A percentile compares a stretch with the other conserved stretches of the same genome.
Evolutionary conservation across 1,140 invertebrate genomes (phyloP).

Genomic region (Nasonia vitripennis): DNA sequence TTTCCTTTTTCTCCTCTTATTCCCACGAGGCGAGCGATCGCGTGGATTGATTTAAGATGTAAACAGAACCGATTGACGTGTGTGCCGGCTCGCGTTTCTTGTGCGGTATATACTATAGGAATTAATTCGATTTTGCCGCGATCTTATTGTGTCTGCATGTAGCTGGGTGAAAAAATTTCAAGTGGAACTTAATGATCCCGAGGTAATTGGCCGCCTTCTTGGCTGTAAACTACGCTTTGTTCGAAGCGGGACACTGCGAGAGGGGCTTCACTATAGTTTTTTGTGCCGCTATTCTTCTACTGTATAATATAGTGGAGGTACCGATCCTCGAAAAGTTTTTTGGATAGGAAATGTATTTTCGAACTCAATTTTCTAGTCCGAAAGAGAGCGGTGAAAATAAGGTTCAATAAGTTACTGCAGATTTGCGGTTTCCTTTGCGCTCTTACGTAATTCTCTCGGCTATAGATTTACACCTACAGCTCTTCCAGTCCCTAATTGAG

Average conservation of each 20-base stretch:
- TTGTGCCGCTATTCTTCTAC: background rate
- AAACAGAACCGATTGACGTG: constrained; percentile 27
- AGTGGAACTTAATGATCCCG: background rate
- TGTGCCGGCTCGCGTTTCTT: background rate
- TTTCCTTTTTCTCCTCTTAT: constrained; percentile 38
- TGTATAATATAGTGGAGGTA: background rate
- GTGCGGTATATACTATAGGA: background rate
- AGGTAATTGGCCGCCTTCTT: background rate
- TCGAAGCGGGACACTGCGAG: background rate
- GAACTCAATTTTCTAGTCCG: too few species aligned
- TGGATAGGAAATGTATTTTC: too few species aligned
- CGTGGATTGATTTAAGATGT: constrained; percentile 39
- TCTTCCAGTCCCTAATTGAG: background rate
- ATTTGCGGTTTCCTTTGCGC: background rate
- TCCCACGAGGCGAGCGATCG: constrained; percentile 25
- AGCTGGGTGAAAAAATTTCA: background rate
- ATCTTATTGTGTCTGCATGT: background rate
- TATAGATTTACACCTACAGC: background rate
- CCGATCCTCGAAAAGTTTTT: too few species aligned
- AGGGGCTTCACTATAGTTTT: background rate
- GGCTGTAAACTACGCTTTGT: constrained; percentile 6
- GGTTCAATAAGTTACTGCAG: background rate
- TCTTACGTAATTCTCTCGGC: constrained; percentile 28
- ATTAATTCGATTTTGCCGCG: constrained; percentile 31
- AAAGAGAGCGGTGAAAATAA: background rate